Evolutionary conservation across 2,888 invertebrate genomes (phyloP).

Genomic region (Phortica okadai): DNA sequence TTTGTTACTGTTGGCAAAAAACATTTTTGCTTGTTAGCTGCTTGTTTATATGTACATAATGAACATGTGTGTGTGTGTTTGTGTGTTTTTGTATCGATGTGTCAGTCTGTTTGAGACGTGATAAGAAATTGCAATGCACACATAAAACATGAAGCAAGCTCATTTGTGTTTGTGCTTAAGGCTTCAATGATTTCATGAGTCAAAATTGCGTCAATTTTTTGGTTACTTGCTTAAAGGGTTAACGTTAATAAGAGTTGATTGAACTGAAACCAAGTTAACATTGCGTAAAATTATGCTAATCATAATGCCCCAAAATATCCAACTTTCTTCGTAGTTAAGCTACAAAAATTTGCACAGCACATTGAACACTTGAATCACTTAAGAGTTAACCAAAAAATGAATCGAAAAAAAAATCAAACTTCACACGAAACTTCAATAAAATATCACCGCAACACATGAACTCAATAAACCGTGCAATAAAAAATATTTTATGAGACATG

Average conservation of each 20-base stretch:
- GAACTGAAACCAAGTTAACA: not conserved
- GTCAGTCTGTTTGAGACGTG: conserved; percentile 31
- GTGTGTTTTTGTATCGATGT: not conserved
- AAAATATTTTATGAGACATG: conserved; percentile 27
- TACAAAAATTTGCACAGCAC: conserved; percentile 3
- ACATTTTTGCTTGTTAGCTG: not conserved
- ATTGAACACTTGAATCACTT: conserved; percentile 21
- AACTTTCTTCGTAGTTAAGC: not conserved
- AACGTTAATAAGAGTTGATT: not conserved
- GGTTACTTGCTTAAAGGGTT: conserved; percentile 1
- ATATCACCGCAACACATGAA: not conserved
- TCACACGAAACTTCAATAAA: not conserved
- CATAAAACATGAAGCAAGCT: not conserved
- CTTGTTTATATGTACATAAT: too few species aligned
- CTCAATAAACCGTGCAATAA: conserved; percentile 24
- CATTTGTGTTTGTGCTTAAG: too few species aligned
- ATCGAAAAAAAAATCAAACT: not conserved
- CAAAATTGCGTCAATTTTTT: not conserved
- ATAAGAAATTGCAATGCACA: conserved; percentile 30
- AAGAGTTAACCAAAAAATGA: not conserved
- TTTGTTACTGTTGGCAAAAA: not conserved
- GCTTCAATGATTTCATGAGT: too few species aligned
- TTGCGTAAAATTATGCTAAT: not conserved
- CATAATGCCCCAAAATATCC: not conserved
- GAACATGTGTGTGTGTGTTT: not conserved